Evolutionary conservation across 2,797 vertebrate genomes (phyloP), one percentile per base, ranked within the genome.

Genomic region (Emys orbicularis): DNA sequence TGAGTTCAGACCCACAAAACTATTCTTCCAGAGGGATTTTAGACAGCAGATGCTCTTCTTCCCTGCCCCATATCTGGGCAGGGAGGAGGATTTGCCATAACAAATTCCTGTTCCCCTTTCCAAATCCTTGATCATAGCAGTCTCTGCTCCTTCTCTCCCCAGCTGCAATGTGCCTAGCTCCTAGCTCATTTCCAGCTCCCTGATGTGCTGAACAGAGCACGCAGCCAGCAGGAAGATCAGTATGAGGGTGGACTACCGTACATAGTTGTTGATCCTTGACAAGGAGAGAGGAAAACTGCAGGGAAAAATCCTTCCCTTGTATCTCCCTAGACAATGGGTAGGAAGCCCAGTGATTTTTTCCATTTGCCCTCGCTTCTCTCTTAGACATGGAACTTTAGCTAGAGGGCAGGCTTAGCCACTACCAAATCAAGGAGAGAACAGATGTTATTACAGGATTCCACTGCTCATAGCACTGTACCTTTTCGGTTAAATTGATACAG

Each of bases 361-460:
- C 74, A 49, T 29, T 81, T 95, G 65, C 57, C 93, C 49, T 88
- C 84, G 80, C 57, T 68, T 92, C 12, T 86, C 84, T 65, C 83
- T 31, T n/a, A 65, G 65, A 79, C 47, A 84, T 49, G 34, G 41
- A 84, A 83, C 90, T 81, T 31, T 68, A 93, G 65, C 79, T 92
- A 0, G 29, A 89, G 79, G 68, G 86, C 44, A 84, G 57, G 84
- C 41, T 37, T 87, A 68, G 90, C 84, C 80, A 49, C 41, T 91
- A 87, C 65, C 77, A 88, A 86, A 84, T 83, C 31, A 84, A 76
- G 85, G 85, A 61, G 52, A 68, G 37, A 68, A 53, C 84, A 82
- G 52, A 77, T 31, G 25, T 16, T 49, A 29, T 77, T 44, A 49
- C 25, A 72, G n/a, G 68, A 23, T 37, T 72, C 19, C 68, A 74